Conservation (phyloP, 2,113 vertebrate genomes). For the Hylia prasina region DNA sequence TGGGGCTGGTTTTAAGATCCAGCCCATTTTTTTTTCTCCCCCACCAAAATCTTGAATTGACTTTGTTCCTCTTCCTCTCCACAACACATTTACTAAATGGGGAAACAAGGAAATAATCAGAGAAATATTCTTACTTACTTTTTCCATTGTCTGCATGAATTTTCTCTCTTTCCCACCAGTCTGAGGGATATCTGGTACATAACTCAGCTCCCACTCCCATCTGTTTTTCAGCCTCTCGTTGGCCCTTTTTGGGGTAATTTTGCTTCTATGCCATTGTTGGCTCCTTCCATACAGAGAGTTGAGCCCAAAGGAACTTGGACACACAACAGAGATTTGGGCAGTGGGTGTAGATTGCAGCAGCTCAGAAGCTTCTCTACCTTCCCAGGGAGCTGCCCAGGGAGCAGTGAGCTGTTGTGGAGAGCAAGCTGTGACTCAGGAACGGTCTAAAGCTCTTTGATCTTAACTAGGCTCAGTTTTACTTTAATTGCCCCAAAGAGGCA, state of each 20-base stretch:
- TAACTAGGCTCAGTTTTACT: neutral
- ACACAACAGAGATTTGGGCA: neutral
- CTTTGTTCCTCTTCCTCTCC: neutral
- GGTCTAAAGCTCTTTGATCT: neutral
- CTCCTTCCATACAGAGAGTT: fast-evolving
- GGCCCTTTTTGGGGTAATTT: neutral
- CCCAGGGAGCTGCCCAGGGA: neutral
- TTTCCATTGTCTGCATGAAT: neutral
- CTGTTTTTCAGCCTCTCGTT: fast-evolving
- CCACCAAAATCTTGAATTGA: neutral
- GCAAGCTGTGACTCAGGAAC: neutral
- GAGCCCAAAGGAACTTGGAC: neutral
- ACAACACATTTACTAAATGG: neutral
- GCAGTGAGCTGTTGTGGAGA: neutral
- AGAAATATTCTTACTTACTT: neutral
- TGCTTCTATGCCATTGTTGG: neutral
- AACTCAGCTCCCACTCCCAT: neutral
- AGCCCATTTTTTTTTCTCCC: neutral
- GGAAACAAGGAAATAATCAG: neutral
- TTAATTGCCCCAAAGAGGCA: neutral
- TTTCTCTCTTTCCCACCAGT: neutral
- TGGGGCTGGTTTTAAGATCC: neutral
- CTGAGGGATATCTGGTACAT: neutral
- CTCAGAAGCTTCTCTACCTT: neutral
- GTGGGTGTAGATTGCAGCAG: too few relatives aligned